phyloP scores from a whole-genome alignment of 2,113 vertebrate genomes.

The Cinclus mexicanus region DNA sequence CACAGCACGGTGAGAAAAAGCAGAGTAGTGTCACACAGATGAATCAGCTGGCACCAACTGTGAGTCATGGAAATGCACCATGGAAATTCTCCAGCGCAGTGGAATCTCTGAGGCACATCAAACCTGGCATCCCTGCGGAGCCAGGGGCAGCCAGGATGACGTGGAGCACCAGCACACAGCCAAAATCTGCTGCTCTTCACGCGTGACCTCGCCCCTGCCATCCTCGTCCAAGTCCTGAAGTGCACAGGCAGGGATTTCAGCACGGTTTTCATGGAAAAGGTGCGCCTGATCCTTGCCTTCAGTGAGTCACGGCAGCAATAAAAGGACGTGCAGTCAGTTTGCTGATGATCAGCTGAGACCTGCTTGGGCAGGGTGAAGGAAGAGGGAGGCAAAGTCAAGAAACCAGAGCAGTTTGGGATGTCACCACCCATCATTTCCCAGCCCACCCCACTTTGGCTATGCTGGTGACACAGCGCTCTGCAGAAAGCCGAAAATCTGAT shows the following conservation, averaged over 20 bases:
- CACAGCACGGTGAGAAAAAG: not conserved
- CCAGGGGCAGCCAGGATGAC: not conserved
- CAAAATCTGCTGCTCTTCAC: fast-evolving
- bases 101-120: not conserved
- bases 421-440: too few relatives aligned
- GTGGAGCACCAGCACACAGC: not conserved
- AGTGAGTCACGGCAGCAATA: not conserved
- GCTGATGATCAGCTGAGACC: not conserved
- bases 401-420: not conserved
- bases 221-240: fast-evolving
- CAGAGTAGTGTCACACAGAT: not conserved
- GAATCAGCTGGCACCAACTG: constrained; percentile 5
- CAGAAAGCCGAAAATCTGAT: not conserved
- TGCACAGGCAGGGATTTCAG: not conserved
- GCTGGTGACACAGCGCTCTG: not conserved
- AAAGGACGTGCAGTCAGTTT: not conserved
- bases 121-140: not conserved
- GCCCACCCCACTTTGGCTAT: too few relatives aligned
- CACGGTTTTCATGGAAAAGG: not conserved
- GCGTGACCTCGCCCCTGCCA: not conserved
- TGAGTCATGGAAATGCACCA: constrained; percentile 53
- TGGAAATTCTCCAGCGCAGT: not conserved
- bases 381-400: not conserved
- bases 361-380: not conserved
- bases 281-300: not conserved